Evolutionary conservation across 2,888 invertebrate species (phyloP).

Genomic region (Leucozona laternaria): DNA sequence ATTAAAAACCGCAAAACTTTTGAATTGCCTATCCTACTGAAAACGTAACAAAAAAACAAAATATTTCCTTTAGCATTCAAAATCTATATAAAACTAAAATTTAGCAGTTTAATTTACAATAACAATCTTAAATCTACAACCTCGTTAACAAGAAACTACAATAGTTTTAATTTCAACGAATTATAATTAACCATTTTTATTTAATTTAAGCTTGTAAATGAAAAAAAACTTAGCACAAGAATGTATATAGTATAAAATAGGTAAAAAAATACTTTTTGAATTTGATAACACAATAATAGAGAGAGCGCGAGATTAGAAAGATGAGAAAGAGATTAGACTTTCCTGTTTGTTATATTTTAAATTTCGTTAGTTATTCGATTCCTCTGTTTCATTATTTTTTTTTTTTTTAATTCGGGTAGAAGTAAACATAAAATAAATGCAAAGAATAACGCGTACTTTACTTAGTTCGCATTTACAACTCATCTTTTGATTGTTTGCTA

Average conservation of each 20-base stretch:
- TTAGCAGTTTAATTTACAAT: too few species aligned
- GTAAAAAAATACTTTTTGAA: conserved; percentile 26
- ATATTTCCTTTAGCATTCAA: too few species aligned
- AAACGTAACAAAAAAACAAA: too few species aligned
- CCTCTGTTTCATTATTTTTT: neutral
- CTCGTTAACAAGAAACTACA: neutral
- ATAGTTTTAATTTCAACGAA: neutral
- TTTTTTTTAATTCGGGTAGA: neutral
- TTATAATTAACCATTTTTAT: conserved; percentile 13
- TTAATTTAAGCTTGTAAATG: neutral
- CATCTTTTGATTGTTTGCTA: conserved; percentile 57
- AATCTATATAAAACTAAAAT: too few species aligned
- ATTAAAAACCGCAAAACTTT: too few species aligned
- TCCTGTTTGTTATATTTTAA: too few species aligned
- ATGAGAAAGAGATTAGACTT: neutral
- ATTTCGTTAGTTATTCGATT: neutral
- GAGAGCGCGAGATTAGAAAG: conserved; percentile 4
- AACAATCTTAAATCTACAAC: too few species aligned
- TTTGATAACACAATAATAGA: neutral
- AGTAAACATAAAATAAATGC: conserved; percentile 33
- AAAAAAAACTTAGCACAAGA: conserved; percentile 12
- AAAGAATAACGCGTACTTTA: conserved; percentile 4
- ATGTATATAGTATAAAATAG: conserved; percentile 5
- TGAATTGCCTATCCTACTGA: too few species aligned
- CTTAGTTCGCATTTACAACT: conserved; percentile 38